These are phyloP conservation scores for Glomeris maerens DNA, from an alignment of 1,140 invertebrate species.

Conservation along the genomic window DNA sequence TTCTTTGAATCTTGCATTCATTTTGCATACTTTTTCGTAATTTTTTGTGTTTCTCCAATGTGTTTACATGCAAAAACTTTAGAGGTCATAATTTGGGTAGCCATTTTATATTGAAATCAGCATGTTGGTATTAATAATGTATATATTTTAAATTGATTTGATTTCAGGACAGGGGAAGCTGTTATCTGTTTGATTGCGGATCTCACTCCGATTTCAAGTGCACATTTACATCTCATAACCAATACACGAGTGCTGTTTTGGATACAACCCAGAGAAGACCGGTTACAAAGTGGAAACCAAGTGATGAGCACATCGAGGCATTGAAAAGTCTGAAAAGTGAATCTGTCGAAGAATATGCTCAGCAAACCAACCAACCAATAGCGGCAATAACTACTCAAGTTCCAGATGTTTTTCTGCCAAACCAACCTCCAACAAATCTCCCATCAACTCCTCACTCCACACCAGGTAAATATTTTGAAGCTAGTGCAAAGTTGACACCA, in stretches of 20 bases:
- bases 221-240: conserved; percentile 74
- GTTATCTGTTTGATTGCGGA: conserved; percentile 83
- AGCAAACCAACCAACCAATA: background rate
- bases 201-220: conserved; percentile 75
- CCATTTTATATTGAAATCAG: background rate
- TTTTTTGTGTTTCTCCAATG: too few species aligned
- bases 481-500: too few species aligned
- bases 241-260: conserved; percentile 76
- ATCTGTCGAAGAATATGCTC: background rate
- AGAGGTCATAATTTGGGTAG: too few species aligned
- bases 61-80: too few species aligned
- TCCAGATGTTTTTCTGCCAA: background rate
- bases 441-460: too few species aligned
- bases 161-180: conserved; percentile 62
- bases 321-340: background rate
- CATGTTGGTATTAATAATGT: background rate
- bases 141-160: conserved; percentile 15
- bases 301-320: background rate
- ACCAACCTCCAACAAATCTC: too few species aligned
- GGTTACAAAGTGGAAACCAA: background rate
- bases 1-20: too few species aligned
- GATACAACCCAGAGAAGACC: background rate
- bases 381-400: background rate
- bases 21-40: too few species aligned
- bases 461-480: too few species aligned